phyloP scores from a whole-genome alignment of 2,888 invertebrate species.

The Zaprionus obscuricornis region DNA sequence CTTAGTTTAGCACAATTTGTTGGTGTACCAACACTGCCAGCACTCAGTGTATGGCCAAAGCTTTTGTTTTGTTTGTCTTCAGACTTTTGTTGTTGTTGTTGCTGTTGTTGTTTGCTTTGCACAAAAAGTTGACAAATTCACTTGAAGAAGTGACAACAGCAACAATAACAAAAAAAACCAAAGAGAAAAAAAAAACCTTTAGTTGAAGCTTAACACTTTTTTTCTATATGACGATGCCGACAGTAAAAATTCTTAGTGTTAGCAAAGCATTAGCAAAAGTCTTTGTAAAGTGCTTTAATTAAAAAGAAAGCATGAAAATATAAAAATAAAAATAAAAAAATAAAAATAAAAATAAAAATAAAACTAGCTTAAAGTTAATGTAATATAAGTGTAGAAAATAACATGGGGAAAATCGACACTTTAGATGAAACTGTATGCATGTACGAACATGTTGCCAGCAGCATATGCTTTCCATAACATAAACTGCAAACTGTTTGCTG shows the following conservation, averaged over 20 bases:
- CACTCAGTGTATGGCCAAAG: constrained; percentile 9
- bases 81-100: constrained; percentile 8
- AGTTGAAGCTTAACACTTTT: background rate
- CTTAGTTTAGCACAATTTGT: constrained; percentile 30
- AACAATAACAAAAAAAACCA: background rate
- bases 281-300: constrained; percentile 39
- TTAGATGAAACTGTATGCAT: no score
- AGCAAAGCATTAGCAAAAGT: constrained; percentile 26
- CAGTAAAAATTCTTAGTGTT: background rate
- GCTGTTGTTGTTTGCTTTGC: constrained; percentile 29
- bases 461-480: no score
- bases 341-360: no score
- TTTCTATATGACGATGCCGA: background rate
- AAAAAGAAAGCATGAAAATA: no score
- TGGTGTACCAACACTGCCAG: constrained; percentile 1
- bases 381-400: no score
- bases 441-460: no score
- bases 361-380: no score
- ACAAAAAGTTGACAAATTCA: constrained; percentile 52
- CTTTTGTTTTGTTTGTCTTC: constrained; percentile 20
- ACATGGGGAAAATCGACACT: no score
- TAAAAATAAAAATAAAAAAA: background rate
- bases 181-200: background rate
- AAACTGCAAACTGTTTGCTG: background rate
- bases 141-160: constrained; percentile 33